Evolutionary conservation across 2,888 invertebrate species (phyloP), one percentile per base, ranked within the genome.

Genomic region (Malthinus seriepunctatus): DNA sequence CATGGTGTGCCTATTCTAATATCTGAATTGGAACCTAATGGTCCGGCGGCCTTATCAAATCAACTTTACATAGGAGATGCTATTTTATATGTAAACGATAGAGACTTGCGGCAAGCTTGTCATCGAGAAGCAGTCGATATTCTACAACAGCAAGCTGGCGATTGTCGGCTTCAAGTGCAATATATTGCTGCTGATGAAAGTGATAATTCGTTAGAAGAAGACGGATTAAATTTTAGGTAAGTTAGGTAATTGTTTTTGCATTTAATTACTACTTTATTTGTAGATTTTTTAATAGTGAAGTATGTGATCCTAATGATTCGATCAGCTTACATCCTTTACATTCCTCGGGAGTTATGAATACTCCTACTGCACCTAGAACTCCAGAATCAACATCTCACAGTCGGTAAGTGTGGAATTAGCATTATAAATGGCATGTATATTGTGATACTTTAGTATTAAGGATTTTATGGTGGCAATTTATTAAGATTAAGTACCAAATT

Each of bases 1-100:
- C 93, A 93, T 78, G 92, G 92, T 10, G 90, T 93, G 35, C 93
- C 93, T 0, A 90, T 93, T 66, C 79, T 93, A 60, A 90, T 93
- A 71, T 92, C 92, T 0, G 93, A 93, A 79, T 83, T 93, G 73
- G 87, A 87, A 73, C 84, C 86, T 56, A 88, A 88, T 67, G 90
- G 91, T 63, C 91, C 92, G 54, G 92, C 92, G 39, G 88, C 89
- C 60, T 79, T 88, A 63, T 88, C 87, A 56, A 86, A 86, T 34
- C 84, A 86, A 60, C 80, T 93, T 35, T 91, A 86, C 78, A 90
- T 93, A 12, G 93, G 93, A 0, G 93, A 93, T 79, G 91, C 93
- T 23, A 91, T 93, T 67, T 81, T 93, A 32, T 86, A 87, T 64
- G 92, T 92, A 61, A 92, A 93, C 76, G 88, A 89, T 56, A 82